Base-by-base conservation (phyloP, 1,140 invertebrate species). In the Euwallacea similis region DNA sequence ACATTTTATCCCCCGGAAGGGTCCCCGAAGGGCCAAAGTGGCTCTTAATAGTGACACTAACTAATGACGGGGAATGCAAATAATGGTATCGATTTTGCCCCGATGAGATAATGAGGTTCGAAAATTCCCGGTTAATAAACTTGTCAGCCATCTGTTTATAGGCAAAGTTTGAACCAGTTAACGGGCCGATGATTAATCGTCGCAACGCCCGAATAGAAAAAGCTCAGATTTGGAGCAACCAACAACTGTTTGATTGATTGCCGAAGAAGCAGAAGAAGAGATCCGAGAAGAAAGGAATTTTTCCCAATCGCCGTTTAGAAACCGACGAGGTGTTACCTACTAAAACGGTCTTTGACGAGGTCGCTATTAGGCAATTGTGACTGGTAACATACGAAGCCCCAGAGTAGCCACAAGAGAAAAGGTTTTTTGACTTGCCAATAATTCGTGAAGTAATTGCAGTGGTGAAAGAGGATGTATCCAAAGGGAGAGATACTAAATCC, bases 171-270 rank as follows among this genome's bases (percentile, higher is more conserved):
- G 55, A 58, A 58, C 55, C 21, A 58, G 55, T 58, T 58, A 58
- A 58, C 55, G 21, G 21, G n/a, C 13, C 13, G 55, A 58, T 58
- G 55, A 58, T 58, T 58, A 58, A 58, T 58, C 13, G 55, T 15
- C 0, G n/a, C 13, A 11, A 21, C 46, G 55, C 15, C 55, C 16
- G 55, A 58, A 58, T 16, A 58, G 55, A 58, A 58, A 58, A 58
- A 58, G 55, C 21, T 58, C 10, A 10, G 55, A 16, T 10, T 58
- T 58, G 21, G 55, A 11, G n/a, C 13, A 15, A 0, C 13, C n/a
- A 7, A 58, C 55, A 58, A 58, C 55, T 58, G 55, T 58, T 58
- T 58, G 55, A 58, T 58, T 58, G 55, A 58, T 58, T 58, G 55
- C 55, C 46, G 46, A 50, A 3, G 9, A 13, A 6, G 13, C 9